These are phyloP conservation scores for Aphaenogaster ashmeadi DNA, from an alignment of 1,140 invertebrate genomes.

Conservation along the genomic window DNA sequence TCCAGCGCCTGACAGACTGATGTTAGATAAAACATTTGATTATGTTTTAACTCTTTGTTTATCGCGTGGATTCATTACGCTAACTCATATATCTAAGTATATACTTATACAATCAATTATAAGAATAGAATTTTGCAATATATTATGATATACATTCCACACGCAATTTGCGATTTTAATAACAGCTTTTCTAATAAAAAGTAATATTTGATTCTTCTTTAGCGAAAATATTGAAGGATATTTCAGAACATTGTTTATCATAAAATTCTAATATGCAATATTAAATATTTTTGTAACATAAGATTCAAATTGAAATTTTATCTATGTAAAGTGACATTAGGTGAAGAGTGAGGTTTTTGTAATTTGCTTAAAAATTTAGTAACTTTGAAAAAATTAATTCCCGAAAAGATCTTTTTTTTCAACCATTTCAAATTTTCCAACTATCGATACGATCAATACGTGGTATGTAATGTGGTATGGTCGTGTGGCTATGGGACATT, in stretches of 20 bases:
- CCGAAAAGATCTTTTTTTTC: not conserved
- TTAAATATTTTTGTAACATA: conserved; percentile 1
- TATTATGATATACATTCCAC: not conserved
- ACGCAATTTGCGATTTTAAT: not conserved
- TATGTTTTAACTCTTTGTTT: conserved; percentile 11
- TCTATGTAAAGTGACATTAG: not conserved
- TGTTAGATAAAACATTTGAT: conserved; percentile 21
- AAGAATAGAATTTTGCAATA: not conserved
- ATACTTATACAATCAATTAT: conserved; percentile 15
- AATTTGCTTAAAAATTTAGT: not conserved
- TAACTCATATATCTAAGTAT: not conserved
- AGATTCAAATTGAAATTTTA: not conserved
- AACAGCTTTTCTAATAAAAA: not conserved
- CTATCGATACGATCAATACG: too few species aligned
- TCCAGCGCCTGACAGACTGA: not conserved
- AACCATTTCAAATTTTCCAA: too few species aligned
- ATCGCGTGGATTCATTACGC: not conserved
- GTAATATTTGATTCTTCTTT: not conserved
- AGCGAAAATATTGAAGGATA: not conserved
- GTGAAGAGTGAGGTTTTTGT: not conserved
- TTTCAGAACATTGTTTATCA: not conserved
- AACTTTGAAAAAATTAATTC: not conserved
- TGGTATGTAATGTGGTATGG: too few species aligned
- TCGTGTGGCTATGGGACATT: too few species aligned
- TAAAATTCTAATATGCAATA: not conserved